Evolutionary conservation across 2,888 invertebrate genomes (phyloP).

Genomic region (Mimas tiliae): DNA sequence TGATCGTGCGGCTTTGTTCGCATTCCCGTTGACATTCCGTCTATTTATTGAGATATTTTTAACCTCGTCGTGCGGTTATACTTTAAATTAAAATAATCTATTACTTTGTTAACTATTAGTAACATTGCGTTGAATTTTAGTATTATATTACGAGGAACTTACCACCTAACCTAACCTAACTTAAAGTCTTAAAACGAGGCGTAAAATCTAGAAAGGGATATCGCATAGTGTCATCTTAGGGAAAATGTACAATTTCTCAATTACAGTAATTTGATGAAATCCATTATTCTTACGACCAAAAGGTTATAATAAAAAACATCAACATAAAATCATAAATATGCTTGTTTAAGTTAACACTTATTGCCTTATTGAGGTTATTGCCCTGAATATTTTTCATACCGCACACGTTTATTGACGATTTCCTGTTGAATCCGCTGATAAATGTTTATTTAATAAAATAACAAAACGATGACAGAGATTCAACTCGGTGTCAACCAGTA

Average conservation of each 20-base stretch:
- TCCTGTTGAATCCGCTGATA: conserved; percentile 71
- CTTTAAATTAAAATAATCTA: not conserved
- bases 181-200: too few species aligned
- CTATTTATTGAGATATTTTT: not conserved
- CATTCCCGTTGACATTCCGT: conserved; percentile 31
- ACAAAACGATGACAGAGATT: conserved; percentile 46
- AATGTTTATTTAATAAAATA: conserved; percentile 71
- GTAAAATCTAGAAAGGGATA: too few species aligned
- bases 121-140: not conserved
- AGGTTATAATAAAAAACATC: not conserved
- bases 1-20: conserved; percentile 36
- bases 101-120: not conserved
- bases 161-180: too few species aligned
- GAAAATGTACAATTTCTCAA: too few species aligned
- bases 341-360: not conserved
- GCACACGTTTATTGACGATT: conserved; percentile 69
- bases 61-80: not conserved
- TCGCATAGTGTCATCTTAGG: too few species aligned
- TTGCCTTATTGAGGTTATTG: conserved; percentile 49
- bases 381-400: conserved; percentile 48
- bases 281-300: too few species aligned
- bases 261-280: too few species aligned
- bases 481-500: not conserved
- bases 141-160: too few species aligned
- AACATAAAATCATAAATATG: not conserved